A percentile compares a stretch with the other conserved stretches of the same genome.
Evolutionary conservation across 1,140 invertebrate species (phyloP).

Genomic region (Aphaenogaster rudis): DNA sequence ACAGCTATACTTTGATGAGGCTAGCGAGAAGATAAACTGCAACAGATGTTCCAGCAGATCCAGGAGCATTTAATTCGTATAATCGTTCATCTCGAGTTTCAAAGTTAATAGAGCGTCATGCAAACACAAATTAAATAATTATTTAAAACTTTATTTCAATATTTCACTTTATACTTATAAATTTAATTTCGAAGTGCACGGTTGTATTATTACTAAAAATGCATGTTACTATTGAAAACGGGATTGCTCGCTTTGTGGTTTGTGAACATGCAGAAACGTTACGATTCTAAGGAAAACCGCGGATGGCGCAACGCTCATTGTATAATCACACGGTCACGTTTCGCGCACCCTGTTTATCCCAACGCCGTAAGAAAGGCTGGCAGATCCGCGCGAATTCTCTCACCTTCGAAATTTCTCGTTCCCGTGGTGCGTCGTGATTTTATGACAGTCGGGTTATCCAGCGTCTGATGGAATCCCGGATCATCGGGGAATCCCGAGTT

Average conservation of each 20-base stretch:
- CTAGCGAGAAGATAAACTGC: slow-evolving; percentile 12
- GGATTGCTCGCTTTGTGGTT: background rate
- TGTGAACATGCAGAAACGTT: slow-evolving; percentile 9
- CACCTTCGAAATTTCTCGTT: slow-evolving; percentile 57
- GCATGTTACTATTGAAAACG: background rate
- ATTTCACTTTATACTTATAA: background rate
- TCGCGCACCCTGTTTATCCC: slow-evolving; percentile 29
- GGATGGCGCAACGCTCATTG: slow-evolving; percentile 44
- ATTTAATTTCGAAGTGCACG: background rate
- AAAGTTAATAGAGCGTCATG: background rate
- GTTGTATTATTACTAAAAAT: background rate
- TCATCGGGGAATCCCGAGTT: background rate
- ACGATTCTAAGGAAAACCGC: slow-evolving; percentile 19
- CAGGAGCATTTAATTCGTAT: slow-evolving; percentile 9
- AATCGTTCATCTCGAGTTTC: background rate
- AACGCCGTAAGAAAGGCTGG: background rate
- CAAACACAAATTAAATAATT: background rate
- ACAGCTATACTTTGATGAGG: background rate
- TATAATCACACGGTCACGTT: slow-evolving; percentile 54
- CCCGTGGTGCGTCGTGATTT: background rate
- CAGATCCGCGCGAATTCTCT: slow-evolving; percentile 34
- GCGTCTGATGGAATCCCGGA: slow-evolving; percentile 1
- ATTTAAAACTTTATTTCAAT: background rate
- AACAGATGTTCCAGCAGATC: slow-evolving; percentile 27
- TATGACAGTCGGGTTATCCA: background rate